Percentiles rank a stretch among this genome's conserved stretches.
These are phyloP conservation scores for Danio kyathit DNA, from an alignment of 2,797 vertebrate genomes.

Conservation along the genomic window DNA sequence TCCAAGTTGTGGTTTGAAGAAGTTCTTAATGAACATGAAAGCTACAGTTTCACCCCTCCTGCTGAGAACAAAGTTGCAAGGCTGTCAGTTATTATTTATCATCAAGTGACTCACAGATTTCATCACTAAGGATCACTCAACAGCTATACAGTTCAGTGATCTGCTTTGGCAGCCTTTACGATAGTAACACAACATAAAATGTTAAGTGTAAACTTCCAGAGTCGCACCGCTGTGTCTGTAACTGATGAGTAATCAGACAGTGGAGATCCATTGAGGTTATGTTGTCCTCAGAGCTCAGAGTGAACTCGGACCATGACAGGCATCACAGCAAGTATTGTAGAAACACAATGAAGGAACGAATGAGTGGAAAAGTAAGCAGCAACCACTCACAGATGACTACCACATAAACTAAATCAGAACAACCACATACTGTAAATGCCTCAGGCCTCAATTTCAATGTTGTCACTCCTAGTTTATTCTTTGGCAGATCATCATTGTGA, in stretches of 20 bases:
- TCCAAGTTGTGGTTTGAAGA: constrained; percentile 13
- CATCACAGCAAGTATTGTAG: background rate
- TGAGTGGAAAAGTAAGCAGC: background rate
- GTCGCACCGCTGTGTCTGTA: background rate
- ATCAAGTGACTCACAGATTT: constrained; percentile 23
- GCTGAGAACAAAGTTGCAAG: constrained; percentile 14
- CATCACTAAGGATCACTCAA: constrained; percentile 17
- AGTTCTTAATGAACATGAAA: constrained; percentile 22
- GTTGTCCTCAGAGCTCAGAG: constrained; percentile 21
- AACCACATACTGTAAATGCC: background rate
- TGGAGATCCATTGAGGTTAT: background rate
- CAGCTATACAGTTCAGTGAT: constrained; percentile 18
- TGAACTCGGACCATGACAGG: constrained; percentile 5
- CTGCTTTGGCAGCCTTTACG: background rate
- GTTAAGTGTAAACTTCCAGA: background rate
- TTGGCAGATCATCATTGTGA: no score
- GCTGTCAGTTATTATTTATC: constrained; percentile 35
- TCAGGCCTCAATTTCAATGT: background rate
- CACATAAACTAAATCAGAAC: background rate
- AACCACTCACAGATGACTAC: background rate
- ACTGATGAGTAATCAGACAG: background rate
- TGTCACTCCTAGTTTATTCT: no score
- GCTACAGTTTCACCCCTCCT: background rate
- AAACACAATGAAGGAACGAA: constrained; percentile 40
- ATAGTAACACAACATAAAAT: constrained; percentile 3